Percentiles rank a stretch among this genome's conserved stretches.
phyloP scores from a whole-genome alignment of 2,888 invertebrate genomes.

The Gymnoscelis rufifasciata region DNA sequence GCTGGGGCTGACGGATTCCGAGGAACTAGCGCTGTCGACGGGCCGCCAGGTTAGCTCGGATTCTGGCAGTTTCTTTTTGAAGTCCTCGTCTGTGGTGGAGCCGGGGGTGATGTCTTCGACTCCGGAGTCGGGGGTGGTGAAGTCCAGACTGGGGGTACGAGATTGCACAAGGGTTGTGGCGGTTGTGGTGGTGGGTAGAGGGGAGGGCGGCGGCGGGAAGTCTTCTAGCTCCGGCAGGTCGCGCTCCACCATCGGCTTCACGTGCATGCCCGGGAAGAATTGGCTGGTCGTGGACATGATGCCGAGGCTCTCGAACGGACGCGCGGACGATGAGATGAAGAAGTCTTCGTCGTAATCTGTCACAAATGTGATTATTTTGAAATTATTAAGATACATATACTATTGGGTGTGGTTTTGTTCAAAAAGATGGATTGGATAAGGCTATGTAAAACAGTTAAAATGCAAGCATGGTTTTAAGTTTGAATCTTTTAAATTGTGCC shows the following conservation, averaged over 20 bases:
- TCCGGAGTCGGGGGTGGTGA: slow-evolving; percentile 81
- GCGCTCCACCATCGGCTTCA: slow-evolving; percentile 49
- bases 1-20: slow-evolving; percentile 68
- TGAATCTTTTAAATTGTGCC: no score
- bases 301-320: slow-evolving; percentile 83
- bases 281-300: slow-evolving; percentile 80
- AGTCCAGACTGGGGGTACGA: slow-evolving; percentile 60
- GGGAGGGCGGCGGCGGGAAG: slow-evolving; percentile 44
- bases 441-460: no score
- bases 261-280: slow-evolving; percentile 83
- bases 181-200: slow-evolving; percentile 37
- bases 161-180: slow-evolving; percentile 32
- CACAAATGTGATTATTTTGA: not conserved
- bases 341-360: slow-evolving; percentile 83
- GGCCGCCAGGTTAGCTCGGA: slow-evolving; percentile 47
- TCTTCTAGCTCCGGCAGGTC: slow-evolving; percentile 43
- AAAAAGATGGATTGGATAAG: no score
- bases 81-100: slow-evolving; percentile 58
- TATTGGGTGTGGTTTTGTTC: no score
- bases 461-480: no score
- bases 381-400: no score
- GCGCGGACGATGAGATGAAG: slow-evolving; percentile 85
- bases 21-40: slow-evolving; percentile 62
- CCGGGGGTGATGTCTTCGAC: slow-evolving; percentile 81
- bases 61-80: slow-evolving; percentile 48